These are phyloP conservation scores for Melieria crassipennis DNA, from an alignment of 2,888 invertebrate genomes.

Conservation along the genomic window DNA sequence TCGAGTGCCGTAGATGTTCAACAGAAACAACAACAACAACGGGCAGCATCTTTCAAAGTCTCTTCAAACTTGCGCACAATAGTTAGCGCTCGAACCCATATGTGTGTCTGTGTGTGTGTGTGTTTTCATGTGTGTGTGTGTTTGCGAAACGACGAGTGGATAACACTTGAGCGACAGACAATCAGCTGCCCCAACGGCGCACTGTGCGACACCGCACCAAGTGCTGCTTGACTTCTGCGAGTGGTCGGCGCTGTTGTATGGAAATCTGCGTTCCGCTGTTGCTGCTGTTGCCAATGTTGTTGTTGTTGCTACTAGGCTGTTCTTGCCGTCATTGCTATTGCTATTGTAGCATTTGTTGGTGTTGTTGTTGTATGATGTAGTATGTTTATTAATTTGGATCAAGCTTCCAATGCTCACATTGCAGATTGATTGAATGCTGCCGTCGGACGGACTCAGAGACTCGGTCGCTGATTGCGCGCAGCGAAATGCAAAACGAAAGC, in stretches of 20 bases:
- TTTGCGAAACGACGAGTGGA: neutral
- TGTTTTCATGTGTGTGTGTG: neutral
- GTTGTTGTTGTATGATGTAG: neutral
- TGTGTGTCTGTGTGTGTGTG: neutral
- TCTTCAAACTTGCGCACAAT: neutral
- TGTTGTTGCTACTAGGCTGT: neutral
- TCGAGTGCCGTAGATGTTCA: neutral
- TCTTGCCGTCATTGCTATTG: neutral
- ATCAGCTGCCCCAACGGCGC: neutral
- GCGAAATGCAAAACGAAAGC: conserved; percentile 19
- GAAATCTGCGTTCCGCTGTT: neutral
- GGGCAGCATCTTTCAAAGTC: neutral
- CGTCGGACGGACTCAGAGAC: no score
- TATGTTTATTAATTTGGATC: conserved; percentile 34
- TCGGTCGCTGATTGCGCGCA: no score
- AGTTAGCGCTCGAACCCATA: neutral
- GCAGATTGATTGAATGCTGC: conserved; percentile 28
- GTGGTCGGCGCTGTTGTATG: neutral
- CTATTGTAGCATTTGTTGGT: no score
- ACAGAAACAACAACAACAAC: neutral
- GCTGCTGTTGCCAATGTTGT: neutral
- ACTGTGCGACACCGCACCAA: conserved; percentile 2
- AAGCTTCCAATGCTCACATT: conserved; percentile 33
- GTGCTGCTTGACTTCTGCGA: conserved; percentile 33
- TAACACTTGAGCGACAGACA: neutral